phyloP scores from a whole-genome alignment of 2,797 vertebrate genomes.

The Garrulus glandarius region DNA sequence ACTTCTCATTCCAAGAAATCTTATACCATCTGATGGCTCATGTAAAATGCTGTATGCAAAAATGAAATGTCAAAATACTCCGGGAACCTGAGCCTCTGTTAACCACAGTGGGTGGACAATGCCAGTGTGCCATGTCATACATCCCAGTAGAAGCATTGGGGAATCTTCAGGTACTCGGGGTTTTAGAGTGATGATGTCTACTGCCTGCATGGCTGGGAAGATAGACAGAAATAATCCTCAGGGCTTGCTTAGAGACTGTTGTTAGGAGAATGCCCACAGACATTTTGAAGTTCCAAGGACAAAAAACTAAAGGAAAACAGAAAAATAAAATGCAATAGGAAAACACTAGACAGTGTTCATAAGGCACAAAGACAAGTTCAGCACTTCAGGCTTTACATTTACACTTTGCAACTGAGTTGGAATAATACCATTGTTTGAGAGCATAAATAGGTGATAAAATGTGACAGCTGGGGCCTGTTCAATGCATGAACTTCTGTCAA shows the following conservation, averaged over 20 bases:
- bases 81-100: not conserved
- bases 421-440: not conserved
- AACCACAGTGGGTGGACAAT: not conserved
- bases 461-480: not conserved
- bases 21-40: not conserved
- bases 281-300: not conserved
- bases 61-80: not conserved
- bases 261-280: not conserved
- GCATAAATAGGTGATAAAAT: not conserved
- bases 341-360: not conserved
- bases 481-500: not conserved
- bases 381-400: not conserved
- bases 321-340: not conserved
- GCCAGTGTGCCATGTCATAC: not conserved
- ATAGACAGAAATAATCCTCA: not conserved
- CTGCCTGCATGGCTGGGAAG: not conserved
- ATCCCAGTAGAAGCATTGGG: fast-evolving
- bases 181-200: not conserved
- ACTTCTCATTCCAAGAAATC: not conserved
- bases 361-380: not conserved
- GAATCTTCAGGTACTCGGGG: not conserved
- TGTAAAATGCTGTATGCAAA: not conserved
- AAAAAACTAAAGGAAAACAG: not conserved
- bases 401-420: not conserved
- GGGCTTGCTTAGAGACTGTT: not conserved